Evolutionary conservation across 2,888 invertebrate genomes (phyloP).

Genomic region (Eugnorisma glareosa): DNA sequence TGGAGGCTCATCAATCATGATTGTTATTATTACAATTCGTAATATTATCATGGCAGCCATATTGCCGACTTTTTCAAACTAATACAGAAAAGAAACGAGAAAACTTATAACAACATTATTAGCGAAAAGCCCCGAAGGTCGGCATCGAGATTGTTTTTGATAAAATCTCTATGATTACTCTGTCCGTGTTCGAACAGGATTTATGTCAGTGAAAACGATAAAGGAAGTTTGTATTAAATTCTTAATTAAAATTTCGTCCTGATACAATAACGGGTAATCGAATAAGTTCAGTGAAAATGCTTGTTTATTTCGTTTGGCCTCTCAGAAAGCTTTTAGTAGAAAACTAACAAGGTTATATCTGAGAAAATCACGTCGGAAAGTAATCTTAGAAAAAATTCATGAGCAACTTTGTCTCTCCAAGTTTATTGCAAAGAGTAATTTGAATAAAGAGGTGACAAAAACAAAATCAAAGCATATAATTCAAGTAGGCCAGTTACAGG

Average conservation of each 20-base stretch:
- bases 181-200: conserved; percentile 10
- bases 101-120: conserved; percentile 74
- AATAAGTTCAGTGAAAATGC: conserved; percentile 46
- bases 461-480: too few relatives aligned
- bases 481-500: too few relatives aligned
- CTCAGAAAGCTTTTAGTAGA: conserved; percentile 45
- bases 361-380: conserved; percentile 4
- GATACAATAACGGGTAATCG: conserved; percentile 46
- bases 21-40: conserved; percentile 34
- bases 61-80: conserved; percentile 48
- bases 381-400: conserved; percentile 5
- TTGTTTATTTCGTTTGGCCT: conserved; percentile 38
- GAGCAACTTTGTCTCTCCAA: neutral
- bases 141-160: conserved; percentile 36
- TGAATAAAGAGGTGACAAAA: neutral
- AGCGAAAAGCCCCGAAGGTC: conserved; percentile 38
- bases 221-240: conserved; percentile 27
- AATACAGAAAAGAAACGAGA: conserved; percentile 67
- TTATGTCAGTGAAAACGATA: conserved; percentile 15
- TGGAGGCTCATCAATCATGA: conserved; percentile 51
- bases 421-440: conserved; percentile 12
- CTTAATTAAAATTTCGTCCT: conserved; percentile 42
- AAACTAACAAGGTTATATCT: conserved; percentile 40
- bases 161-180: conserved; percentile 38
- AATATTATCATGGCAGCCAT: conserved; percentile 41